Evolutionary conservation across 1,140 invertebrate genomes (phyloP).

Genomic region (Drosophila bifasciata): DNA sequence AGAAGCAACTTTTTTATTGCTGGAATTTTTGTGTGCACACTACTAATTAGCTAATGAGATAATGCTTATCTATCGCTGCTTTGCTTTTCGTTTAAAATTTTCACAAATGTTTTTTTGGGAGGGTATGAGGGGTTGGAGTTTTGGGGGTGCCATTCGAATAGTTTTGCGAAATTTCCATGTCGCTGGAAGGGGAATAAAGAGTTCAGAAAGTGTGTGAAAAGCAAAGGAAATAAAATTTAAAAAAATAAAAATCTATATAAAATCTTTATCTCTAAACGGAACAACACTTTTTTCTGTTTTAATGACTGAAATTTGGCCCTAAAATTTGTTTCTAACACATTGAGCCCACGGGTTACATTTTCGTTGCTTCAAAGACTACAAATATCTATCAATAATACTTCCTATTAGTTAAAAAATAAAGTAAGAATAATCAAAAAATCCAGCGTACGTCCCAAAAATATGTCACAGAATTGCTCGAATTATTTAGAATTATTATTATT

Average conservation of each 20-base stretch:
- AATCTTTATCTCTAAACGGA: too few relatives aligned
- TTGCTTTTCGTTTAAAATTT: slow-evolving; percentile 37
- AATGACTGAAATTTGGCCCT: too few relatives aligned
- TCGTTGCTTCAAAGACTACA: too few relatives aligned
- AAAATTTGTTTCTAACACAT: too few relatives aligned
- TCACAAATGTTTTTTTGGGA: slow-evolving; percentile 23
- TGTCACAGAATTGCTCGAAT: slow-evolving; percentile 55
- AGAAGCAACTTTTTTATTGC: slow-evolving; percentile 71
- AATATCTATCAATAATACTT: too few relatives aligned
- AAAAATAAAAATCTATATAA: too few relatives aligned
- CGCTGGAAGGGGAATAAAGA: background rate
- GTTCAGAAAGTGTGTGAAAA: too few relatives aligned
- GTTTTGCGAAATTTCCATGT: slow-evolving; percentile 26
- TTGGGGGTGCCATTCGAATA: slow-evolving; percentile 22
- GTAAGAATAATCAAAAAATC: slow-evolving; percentile 7
- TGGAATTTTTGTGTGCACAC: slow-evolving; percentile 64
- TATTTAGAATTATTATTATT: slow-evolving; percentile 63
- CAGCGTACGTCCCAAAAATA: slow-evolving; percentile 42
- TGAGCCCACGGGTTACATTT: too few relatives aligned
- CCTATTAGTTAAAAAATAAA: background rate
- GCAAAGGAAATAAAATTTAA: too few relatives aligned
- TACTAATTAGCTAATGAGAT: slow-evolving; percentile 82
- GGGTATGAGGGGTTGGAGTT: slow-evolving; percentile 11
- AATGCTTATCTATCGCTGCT: slow-evolving; percentile 74
- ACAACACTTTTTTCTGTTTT: too few relatives aligned